phyloP scores from a whole-genome alignment of 2,888 invertebrate genomes.

The Choreutis nemorana region DNA sequence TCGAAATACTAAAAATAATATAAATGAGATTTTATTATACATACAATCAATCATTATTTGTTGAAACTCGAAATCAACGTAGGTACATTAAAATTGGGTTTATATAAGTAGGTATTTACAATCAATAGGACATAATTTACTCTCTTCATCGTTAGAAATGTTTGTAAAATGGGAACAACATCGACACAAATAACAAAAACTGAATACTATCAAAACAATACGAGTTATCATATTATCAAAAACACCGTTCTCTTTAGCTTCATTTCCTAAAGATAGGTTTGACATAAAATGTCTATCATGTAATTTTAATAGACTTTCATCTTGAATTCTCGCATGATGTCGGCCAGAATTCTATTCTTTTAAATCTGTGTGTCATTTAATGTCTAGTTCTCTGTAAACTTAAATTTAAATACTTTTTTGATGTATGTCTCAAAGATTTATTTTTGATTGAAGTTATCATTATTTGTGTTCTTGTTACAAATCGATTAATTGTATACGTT shows the following conservation, averaged over 20 bases:
- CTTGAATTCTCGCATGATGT: no score
- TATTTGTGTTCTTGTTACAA: no score
- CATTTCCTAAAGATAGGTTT: no score
- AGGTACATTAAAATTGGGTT: slow-evolving; percentile 1
- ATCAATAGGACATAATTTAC: slow-evolving; percentile 27
- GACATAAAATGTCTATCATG: slow-evolving; percentile 28
- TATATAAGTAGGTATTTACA: slow-evolving; percentile 25
- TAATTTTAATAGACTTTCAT: slow-evolving; percentile 9
- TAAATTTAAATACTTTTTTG: no score
- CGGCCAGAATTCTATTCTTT: no score
- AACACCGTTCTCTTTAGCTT: slow-evolving; percentile 27
- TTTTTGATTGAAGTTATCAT: no score
- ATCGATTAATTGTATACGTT: no score
- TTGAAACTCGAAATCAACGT: background rate
- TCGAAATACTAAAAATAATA: slow-evolving; percentile 26
- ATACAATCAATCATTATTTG: background rate
- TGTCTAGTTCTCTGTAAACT: no score
- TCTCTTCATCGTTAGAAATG: slow-evolving; percentile 24
- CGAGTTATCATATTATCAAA: slow-evolving; percentile 50
- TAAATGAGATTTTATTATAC: no score
- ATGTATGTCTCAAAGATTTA: no score
- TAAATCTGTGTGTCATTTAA: no score
- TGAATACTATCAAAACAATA: slow-evolving; percentile 42
- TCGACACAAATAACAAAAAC: no score
- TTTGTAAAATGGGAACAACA: slow-evolving; percentile 24